A percentile compares a stretch with the other conserved stretches of the same genome.
Conservation (phyloP, 2,888 invertebrate species). For the Melikaiella ostensackeni region DNA sequence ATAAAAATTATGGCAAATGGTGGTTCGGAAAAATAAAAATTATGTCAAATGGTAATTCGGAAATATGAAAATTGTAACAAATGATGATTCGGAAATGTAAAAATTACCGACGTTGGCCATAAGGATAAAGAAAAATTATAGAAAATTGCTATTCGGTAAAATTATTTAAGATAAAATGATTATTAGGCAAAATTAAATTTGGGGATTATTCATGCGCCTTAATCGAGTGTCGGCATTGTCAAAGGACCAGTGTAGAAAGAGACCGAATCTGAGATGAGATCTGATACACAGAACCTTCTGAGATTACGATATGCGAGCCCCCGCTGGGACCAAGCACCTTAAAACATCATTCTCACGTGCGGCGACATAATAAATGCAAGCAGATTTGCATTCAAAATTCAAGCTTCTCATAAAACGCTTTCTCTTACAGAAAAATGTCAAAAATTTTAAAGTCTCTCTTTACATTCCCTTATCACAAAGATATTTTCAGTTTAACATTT, state of each 20-base stretch:
- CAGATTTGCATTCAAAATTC: conserved; percentile 31
- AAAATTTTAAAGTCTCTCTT: conserved; percentile 14
- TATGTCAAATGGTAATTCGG: too few species aligned
- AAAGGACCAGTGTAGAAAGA: conserved; percentile 65
- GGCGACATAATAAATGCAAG: conserved; percentile 63
- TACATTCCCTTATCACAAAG: background rate
- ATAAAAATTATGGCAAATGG: too few species aligned
- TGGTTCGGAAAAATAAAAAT: too few species aligned
- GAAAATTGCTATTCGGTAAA: too few species aligned
- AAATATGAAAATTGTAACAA: too few species aligned
- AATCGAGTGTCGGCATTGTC: conserved; percentile 68
- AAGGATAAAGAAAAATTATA: too few species aligned
- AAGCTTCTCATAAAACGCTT: conserved; percentile 4
- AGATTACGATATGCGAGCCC: conserved; percentile 68
- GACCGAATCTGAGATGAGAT: conserved; percentile 70
- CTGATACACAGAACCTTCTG: conserved; percentile 67
- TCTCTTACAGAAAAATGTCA: background rate
- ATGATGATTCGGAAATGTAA: too few species aligned
- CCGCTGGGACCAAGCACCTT: conserved; percentile 69
- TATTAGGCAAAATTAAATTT: too few species aligned
- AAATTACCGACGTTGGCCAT: too few species aligned
- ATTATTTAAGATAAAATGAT: too few species aligned
- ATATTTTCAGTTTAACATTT: background rate
- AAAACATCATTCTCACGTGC: conserved; percentile 73
- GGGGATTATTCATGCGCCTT: too few species aligned